Evolutionary conservation across 2,888 invertebrate genomes (phyloP), one percentile per base, ranked within the genome.

Genomic region (Diabrotica balteata): DNA sequence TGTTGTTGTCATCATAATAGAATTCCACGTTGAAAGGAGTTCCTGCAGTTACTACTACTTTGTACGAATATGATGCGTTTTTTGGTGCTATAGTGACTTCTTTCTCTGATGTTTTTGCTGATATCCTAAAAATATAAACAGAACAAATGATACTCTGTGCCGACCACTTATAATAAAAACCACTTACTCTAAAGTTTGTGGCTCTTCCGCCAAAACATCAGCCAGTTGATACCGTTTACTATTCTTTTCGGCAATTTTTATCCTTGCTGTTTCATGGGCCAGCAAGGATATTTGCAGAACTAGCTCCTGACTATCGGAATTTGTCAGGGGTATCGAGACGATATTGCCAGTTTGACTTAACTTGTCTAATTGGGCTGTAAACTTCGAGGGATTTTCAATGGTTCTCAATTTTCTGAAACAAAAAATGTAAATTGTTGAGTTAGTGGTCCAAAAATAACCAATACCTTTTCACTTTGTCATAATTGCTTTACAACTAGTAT

Each of bases 151-250:
- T 46, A 8, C 32, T 32, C 4, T 32, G 4, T 2, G 4, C 5
- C 32, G 32, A 32, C 32, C 32, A 32, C 32, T 32, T 32, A 32
- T 47, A 58, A 6, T 42, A 49, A 7, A 22, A 59, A 8, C 52
- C 11, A 72, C 70, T 69, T 68, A 72, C 73, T 60, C 54, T 49
- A 67, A 17, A 8, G 8, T 45, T 51, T 17, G 7, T 7, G 70
- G 72, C 60, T 74, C 72, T 52, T 53, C 32, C n/a, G 55, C 58
- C 9, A 74, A 55, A 10, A 71, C 72, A 32, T 74, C 72, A 9
- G n/a, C 17, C 9, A 74, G 53, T 47, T 72, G 68, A 50, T 74
- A 74, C 59, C 74, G 62, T 17, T 52, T 47, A 46, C 59, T 59
- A 7, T 66, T 11, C 7, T 43, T 42, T 49, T 71, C 68, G 10